phyloP scores from a whole-genome alignment of 2,888 invertebrate genomes.

The Frankliniella fusca region DNA sequence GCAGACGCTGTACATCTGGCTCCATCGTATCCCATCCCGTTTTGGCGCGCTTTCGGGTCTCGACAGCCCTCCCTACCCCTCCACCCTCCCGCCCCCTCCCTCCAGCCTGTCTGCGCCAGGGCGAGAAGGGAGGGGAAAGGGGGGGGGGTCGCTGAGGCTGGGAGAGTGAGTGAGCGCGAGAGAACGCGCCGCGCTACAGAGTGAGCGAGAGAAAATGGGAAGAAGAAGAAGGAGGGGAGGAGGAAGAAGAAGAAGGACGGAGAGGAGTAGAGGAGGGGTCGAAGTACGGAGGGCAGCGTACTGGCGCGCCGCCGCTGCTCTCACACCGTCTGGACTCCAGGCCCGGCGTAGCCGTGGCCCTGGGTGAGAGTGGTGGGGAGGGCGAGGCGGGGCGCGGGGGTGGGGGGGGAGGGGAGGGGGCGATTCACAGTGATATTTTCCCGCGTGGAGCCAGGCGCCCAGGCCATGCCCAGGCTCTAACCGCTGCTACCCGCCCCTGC shows the following conservation, averaged over 20 bases:
- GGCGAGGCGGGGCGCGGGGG: too few relatives aligned
- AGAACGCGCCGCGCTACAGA: too few relatives aligned
- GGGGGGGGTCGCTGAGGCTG: neutral
- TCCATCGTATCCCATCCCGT: neutral
- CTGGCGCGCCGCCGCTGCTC: neutral
- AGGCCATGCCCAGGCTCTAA: neutral
- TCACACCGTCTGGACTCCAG: neutral
- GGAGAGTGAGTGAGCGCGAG: neutral
- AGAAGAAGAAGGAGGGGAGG: neutral
- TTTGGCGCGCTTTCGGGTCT: constrained; percentile 1
- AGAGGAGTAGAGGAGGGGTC: neutral
- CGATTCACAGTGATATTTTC: constrained; percentile 20
- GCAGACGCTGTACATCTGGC: neutral
- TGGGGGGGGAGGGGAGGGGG: neutral
- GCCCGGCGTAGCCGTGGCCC: neutral
- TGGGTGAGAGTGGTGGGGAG: neutral
- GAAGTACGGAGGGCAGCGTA: constrained; percentile 21
- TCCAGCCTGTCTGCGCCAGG: neutral
- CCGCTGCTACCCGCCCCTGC: neutral
- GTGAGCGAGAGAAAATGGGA: neutral
- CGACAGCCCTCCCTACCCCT: neutral
- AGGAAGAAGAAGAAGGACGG: neutral
- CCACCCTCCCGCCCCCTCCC: neutral
- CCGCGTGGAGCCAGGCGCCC: neutral
- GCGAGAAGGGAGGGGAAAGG: neutral